phyloP scores from a whole-genome alignment of 2,888 invertebrate genomes.

The Drosophila emarginata region DNA sequence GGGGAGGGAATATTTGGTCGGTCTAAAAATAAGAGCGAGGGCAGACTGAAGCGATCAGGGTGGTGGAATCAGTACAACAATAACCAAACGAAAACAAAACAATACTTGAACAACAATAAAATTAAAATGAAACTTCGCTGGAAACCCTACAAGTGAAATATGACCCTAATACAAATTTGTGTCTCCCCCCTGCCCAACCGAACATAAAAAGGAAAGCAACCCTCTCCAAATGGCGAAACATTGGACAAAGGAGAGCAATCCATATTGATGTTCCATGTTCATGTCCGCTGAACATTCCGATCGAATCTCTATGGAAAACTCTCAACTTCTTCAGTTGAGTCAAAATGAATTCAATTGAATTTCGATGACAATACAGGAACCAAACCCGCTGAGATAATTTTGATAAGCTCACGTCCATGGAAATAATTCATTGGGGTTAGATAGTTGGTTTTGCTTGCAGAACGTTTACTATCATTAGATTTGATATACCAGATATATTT shows the following conservation, averaged over 20 bases:
- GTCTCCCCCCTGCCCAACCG: conserved; percentile 31
- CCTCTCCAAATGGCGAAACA: conserved; percentile 49
- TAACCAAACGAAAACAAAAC: conserved; percentile 34
- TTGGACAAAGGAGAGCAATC: conserved; percentile 9
- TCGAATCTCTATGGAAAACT: not conserved
- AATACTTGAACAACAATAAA: conserved; percentile 67
- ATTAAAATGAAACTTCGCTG: conserved; percentile 77
- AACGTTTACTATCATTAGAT: not conserved
- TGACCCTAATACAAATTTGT: conserved; percentile 79
- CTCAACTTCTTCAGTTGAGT: not conserved
- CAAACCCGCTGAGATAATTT: not conserved
- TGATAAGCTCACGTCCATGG: not conserved
- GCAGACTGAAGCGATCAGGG: conserved; percentile 53
- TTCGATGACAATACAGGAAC: not conserved
- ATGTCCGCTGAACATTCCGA: conserved; percentile 13
- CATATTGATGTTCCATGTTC: conserved; percentile 8
- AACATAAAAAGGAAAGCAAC: conserved; percentile 44
- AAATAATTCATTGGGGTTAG: not conserved
- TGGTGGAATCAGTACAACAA: conserved; percentile 42
- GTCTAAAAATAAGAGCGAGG: conserved; percentile 29
- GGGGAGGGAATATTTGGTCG: conserved; percentile 8
- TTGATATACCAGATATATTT: not conserved
- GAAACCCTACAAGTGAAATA: conserved; percentile 82
- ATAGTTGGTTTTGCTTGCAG: not conserved
- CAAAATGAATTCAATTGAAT: conserved; percentile 5